These are phyloP conservation scores for Lampris incognitus DNA, from an alignment of 2,113 vertebrate genomes.

Conservation along the genomic window DNA sequence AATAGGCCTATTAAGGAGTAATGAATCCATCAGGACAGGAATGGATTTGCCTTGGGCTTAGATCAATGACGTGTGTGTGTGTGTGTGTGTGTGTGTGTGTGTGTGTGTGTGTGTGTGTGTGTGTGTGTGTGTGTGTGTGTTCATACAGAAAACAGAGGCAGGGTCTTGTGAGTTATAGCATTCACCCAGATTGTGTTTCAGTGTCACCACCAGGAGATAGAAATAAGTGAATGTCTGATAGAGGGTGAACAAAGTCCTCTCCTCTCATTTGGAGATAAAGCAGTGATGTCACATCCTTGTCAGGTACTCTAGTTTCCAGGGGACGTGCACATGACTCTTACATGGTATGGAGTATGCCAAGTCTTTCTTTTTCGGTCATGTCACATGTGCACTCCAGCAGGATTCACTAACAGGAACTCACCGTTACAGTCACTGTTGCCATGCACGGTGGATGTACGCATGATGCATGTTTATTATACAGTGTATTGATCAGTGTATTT, in stretches of 20 bases:
- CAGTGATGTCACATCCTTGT: slow-evolving; percentile 8
- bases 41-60: slow-evolving; percentile 81
- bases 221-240: slow-evolving; percentile 51
- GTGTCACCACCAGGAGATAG: slow-evolving; percentile 54
- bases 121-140: slow-evolving; percentile 3
- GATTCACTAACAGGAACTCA: slow-evolving; percentile 30
- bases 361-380: slow-evolving; percentile 3
- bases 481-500: slow-evolving; percentile 57
- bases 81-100: slow-evolving; percentile 3
- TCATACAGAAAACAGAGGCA: slow-evolving; percentile 51
- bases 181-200: slow-evolving; percentile 58
- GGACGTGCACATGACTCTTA: slow-evolving; percentile 5
- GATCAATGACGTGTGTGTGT: slow-evolving; percentile 73
- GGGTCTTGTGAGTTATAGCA: slow-evolving; percentile 76
- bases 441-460: slow-evolving; percentile 22
- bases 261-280: slow-evolving; percentile 30
- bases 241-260: slow-evolving; percentile 57
- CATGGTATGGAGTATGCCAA: slow-evolving; percentile 13
- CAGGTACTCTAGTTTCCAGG: background rate
- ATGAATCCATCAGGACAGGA: slow-evolving; percentile 83
- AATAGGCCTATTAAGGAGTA: slow-evolving; percentile 86
- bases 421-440: slow-evolving; percentile 18
- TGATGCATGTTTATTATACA: slow-evolving; percentile 57
- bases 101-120: slow-evolving; percentile 17
- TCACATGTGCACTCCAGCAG: background rate